Evolutionary conservation across 2,888 invertebrate genomes (phyloP), one percentile per base, ranked within the genome.

Genomic region (Epirrhoe tristata): DNA sequence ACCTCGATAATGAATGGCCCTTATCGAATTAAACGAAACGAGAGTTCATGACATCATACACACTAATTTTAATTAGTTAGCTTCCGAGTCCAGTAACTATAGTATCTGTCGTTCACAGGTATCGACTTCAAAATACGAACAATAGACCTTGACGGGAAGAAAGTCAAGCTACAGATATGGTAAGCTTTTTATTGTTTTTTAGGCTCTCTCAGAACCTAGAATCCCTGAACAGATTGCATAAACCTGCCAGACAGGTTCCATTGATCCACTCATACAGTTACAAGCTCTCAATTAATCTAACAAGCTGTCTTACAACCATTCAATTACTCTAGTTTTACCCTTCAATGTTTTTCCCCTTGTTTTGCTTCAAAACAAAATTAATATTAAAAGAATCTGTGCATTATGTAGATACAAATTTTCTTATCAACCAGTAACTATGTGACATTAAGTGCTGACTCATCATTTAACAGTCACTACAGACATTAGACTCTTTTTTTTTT

Each of bases 91-190:
- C 78, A 82, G 50, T 79, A 77, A 77, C 79, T 77, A n/a, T n/a
- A 76, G 72, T 79, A 73, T 72, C 79, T 72, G 71, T 82, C 84
- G 82, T 82, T 95, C 95, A 66, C 94, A 99, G 99, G 99, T 88
- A 99, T 99, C 90, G 99, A 99, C 94, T 99, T 99, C 93, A 99
- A 99, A 96, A 99, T 99, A 91, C 96, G 99, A 93, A 99, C 99
- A 84, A 98, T 99, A 94, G 99, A 99, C 93, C 95, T 99, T 86
- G 98, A 98, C 91, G 99, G 98, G 62, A 99, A 99, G 94, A 99
- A 98, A 95, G 99, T 99, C 71, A 99, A 99, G 94, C 94, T 99
- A 89, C 99, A 99, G 95, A 99, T 99, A 96, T 99, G 99, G 98
- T 98, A 94, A 95, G 95, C 46, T 52, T 68, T 66, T 67, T 69